Evolutionary conservation across 1,140 invertebrate species (phyloP).

Genomic region (Trinorchestia longiramus): DNA sequence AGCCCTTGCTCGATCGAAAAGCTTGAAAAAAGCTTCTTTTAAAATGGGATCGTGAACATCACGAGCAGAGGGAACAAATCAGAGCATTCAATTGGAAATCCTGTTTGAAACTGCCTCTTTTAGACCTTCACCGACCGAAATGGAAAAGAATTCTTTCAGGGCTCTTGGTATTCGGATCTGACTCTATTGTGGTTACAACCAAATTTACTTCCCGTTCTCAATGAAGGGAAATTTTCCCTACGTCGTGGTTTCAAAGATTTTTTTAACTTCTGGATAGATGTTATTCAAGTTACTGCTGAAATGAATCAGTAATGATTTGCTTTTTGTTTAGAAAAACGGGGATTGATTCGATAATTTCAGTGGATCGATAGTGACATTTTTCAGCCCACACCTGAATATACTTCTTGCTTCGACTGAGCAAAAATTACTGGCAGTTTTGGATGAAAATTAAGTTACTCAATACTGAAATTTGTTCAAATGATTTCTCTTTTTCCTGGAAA

Average conservation of each 20-base stretch:
- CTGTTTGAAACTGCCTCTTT: background rate
- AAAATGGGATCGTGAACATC: background rate
- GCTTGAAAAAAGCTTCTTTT: background rate
- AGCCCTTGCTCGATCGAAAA: background rate
- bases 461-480: too few relatives aligned
- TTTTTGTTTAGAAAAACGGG: background rate
- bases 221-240: background rate
- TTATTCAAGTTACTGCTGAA: background rate
- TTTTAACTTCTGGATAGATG: background rate
- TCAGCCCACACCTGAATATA: too few relatives aligned
- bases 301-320: background rate
- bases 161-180: background rate
- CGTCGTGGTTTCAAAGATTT: background rate
- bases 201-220: background rate
- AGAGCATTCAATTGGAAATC: constrained; percentile 8
- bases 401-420: too few relatives aligned
- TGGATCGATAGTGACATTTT: too few relatives aligned
- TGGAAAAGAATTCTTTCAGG: background rate
- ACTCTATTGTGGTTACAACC: background rate
- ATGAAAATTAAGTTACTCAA: too few relatives aligned
- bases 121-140: background rate
- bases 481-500: too few relatives aligned
- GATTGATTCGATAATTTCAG: background rate
- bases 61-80: background rate
- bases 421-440: too few relatives aligned